Evolutionary conservation across 1,140 invertebrate genomes (phyloP), one percentile per base, ranked within the genome.

Genomic region (Dendrolimus kikuchii): DNA sequence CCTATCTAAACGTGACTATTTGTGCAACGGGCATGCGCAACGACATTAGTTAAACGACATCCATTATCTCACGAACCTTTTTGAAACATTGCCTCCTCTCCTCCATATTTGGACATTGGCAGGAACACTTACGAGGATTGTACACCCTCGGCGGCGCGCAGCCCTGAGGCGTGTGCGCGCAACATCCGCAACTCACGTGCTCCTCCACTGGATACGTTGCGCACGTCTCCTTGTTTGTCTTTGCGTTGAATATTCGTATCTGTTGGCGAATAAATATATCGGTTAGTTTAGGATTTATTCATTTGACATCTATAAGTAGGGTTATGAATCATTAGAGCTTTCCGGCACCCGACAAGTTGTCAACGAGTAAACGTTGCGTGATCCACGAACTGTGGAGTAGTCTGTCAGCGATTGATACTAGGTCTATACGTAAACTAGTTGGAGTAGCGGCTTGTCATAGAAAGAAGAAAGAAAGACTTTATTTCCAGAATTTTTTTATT

Each of bases 81-180:
- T 60, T 72, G 53, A 78, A 68, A 53, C 82, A 86, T 55, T 50
- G 71, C 53, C 79, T 66, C 59, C 75, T 74, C 55, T 84, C 77
- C 50, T 76, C 74, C 57, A 64, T 58, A 67, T 86, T 79, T 53
- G 79, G 74, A 64, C 82, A 86, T 68, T 81, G 76, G 62, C 82
- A 86, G 72, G 73, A 61, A 74, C 81, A 86, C 82, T 84, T 86
- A 86, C 81, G 82, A 75, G 74, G 81, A 59, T 81, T 81, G 59
- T 61, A 81, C 45, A 81, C 69, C 57, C 67, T 67, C 38, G 69
- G 73, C 4, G 75, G 57, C 7, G 51, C 59, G 57, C 82, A 86
- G 45, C 74, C 57, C 46, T 62, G 60, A 0, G 67, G 46, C 4
- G 64, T 56, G 37, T 56, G 44, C 37, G 62, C 48, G 55, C 80